Percentiles rank a stretch among this genome's conserved stretches.
These are phyloP conservation scores for Cyrtonyx montezumae DNA, from an alignment of 2,113 vertebrate genomes.

Conservation along the genomic window DNA sequence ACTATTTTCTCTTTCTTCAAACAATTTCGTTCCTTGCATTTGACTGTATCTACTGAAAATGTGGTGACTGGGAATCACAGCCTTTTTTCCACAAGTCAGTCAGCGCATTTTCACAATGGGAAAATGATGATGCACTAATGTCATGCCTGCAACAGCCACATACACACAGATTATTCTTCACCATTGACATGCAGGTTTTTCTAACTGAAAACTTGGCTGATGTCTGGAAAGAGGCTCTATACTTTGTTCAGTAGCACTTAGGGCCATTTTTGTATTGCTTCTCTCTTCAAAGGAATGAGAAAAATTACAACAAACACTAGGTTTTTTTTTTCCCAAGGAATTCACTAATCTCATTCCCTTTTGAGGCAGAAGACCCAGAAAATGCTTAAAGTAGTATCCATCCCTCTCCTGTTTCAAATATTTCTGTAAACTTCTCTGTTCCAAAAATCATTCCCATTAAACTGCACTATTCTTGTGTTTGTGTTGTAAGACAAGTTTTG, in stretches of 20 bases:
- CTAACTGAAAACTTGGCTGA: not conserved
- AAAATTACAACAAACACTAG: not conserved
- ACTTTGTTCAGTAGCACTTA: not conserved
- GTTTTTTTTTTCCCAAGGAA: not conserved
- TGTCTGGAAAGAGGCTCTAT: not conserved
- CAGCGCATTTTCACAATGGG: not conserved
- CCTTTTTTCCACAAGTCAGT: slow-evolving; percentile 5
- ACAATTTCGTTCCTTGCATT: slow-evolving; percentile 30
- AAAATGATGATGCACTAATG: not conserved
- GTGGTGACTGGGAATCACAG: not conserved
- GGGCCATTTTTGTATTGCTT: not conserved
- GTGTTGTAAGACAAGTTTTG: not conserved
- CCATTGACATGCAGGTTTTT: not conserved
- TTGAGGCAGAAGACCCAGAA: not conserved
- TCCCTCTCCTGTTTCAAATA: not conserved
- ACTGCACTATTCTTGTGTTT: not conserved
- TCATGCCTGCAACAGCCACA: not conserved
- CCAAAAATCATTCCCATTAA: not conserved
- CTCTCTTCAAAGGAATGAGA: not conserved
- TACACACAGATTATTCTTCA: not conserved
- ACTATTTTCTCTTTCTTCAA: slow-evolving; percentile 56
- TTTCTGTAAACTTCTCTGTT: not conserved
- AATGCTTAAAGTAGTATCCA: not conserved
- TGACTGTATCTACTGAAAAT: not conserved
- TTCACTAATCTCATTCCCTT: not conserved